Evolutionary conservation across 1,140 invertebrate genomes (phyloP).

Genomic region (Coenobita brevimanus): DNA sequence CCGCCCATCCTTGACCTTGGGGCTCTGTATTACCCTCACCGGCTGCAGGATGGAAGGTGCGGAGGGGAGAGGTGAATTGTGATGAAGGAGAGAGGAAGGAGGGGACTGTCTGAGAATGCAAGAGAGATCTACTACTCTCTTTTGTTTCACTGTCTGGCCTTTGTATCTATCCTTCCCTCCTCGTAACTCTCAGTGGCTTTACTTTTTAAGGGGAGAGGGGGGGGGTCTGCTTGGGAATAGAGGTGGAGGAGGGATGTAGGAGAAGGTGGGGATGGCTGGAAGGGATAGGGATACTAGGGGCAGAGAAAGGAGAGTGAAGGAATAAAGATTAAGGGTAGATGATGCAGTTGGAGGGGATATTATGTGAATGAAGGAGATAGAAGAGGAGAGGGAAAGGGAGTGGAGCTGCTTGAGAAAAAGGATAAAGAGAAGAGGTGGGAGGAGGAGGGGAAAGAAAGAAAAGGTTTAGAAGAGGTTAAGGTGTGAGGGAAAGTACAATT

Average conservation of each 20-base stretch:
- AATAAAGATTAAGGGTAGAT: not conserved
- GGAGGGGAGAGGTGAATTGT: not conserved
- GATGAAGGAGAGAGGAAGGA: slow-evolving; percentile 1
- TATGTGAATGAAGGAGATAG: not conserved
- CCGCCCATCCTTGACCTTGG: too few species aligned
- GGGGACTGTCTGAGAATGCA: too few species aligned
- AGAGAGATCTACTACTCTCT: too few species aligned
- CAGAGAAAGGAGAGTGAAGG: not conserved
- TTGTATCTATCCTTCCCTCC: too few species aligned
- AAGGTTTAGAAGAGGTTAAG: too few species aligned
- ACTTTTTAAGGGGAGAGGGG: too few species aligned
- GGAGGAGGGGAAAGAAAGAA: too few species aligned
- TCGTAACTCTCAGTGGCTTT: too few species aligned
- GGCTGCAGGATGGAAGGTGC: not conserved
- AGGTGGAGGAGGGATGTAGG: not conserved
- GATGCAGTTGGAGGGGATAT: not conserved
- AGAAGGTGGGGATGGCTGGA: not conserved
- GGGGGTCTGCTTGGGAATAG: not conserved
- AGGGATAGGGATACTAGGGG: not conserved
- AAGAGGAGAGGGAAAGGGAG: not conserved
- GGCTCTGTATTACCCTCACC: too few species aligned
- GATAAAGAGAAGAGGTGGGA: not conserved
- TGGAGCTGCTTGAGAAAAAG: not conserved
- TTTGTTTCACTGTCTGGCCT: too few species aligned
- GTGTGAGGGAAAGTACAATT: too few species aligned